phyloP scores from a whole-genome alignment of 2,797 vertebrate genomes.

The Syngnathus rostellatus region DNA sequence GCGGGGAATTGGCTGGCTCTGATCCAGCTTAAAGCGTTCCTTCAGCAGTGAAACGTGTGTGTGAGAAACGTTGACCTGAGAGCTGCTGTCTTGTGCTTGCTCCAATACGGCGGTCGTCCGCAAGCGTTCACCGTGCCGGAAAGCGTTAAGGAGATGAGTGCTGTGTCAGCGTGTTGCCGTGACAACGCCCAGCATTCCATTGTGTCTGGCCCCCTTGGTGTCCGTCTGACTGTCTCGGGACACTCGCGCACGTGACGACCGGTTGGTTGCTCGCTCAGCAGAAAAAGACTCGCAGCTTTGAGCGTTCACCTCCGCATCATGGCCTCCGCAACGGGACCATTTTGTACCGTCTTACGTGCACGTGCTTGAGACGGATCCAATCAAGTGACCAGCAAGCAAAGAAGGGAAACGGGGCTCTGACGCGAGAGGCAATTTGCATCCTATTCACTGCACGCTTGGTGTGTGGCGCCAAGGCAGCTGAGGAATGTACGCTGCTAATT shows the following conservation, averaged over 20 bases:
- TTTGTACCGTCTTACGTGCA: background rate
- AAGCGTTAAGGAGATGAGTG: conserved; percentile 32
- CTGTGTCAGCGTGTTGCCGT: conserved; percentile 55
- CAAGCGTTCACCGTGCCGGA: background rate
- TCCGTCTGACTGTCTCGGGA: conserved; percentile 15
- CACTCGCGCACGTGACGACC: background rate
- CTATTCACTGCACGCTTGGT: no score
- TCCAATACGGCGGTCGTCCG: no score
- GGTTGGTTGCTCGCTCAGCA: conserved; percentile 5
- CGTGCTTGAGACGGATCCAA: no score
- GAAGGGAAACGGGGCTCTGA: no score
- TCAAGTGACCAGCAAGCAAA: no score
- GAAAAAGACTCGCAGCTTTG: conserved; percentile 8
- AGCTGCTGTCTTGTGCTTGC: no score
- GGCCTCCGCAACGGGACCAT: background rate
- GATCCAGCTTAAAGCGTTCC: background rate
- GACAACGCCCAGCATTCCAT: conserved; percentile 32
- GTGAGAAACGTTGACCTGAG: no score
- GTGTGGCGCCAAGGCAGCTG: conserved; percentile 24
- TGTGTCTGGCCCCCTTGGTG: conserved; percentile 16
- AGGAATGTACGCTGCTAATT: conserved; percentile 46
- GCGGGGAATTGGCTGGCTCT: conserved; percentile 10
- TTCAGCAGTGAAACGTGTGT: background rate
- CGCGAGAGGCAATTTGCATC: no score
- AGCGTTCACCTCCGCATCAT: background rate